These are phyloP conservation scores for Strix uralensis DNA, from an alignment of 2,113 vertebrate species.

Conservation along the genomic window DNA sequence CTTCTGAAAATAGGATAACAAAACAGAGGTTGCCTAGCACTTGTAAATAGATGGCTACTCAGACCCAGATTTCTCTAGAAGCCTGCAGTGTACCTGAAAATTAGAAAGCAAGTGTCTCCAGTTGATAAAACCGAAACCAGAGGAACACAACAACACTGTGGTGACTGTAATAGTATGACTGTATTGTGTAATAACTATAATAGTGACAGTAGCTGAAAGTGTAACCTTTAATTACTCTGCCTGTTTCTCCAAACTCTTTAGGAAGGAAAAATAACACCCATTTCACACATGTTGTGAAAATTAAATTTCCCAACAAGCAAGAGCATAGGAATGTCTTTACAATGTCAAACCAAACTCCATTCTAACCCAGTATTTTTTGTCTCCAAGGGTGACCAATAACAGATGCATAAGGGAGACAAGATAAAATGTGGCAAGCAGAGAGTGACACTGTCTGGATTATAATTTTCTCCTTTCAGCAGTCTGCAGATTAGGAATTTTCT, in stretches of 20 bases:
- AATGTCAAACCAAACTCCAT: background rate
- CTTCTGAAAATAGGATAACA: background rate
- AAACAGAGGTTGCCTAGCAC: background rate
- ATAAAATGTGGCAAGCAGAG: background rate
- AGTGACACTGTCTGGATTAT: background rate
- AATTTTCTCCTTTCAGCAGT: background rate
- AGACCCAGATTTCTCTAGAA: background rate
- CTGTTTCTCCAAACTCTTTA: slow-evolving; percentile 18
- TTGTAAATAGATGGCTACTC: background rate
- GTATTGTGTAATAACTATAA: slow-evolving; percentile 31
- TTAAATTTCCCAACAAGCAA: background rate
- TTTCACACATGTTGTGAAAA: slow-evolving; percentile 21
- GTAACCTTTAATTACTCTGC: slow-evolving; percentile 43
- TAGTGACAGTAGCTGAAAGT: background rate
- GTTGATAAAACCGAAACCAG: background rate
- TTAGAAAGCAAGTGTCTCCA: background rate
- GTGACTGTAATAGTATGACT: background rate
- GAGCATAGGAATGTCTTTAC: background rate
- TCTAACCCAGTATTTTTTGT: background rate
- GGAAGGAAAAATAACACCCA: slow-evolving; percentile 4
- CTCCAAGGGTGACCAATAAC: background rate
- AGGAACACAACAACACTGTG: background rate
- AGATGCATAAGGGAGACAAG: background rate
- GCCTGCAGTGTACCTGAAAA: background rate
- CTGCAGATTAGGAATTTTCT: background rate